Evolutionary conservation across 2,888 invertebrate genomes (phyloP).

Genomic region (Amiota communis): DNA sequence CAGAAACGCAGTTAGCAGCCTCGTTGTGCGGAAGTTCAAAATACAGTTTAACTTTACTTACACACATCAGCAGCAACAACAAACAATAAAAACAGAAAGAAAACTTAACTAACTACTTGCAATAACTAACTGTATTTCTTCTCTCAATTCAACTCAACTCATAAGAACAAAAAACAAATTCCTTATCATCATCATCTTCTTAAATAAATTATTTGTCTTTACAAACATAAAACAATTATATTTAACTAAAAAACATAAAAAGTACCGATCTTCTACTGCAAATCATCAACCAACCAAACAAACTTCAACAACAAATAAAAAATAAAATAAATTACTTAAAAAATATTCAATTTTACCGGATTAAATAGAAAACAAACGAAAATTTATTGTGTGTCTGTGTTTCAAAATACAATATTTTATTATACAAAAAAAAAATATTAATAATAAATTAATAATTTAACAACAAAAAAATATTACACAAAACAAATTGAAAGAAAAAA

Average conservation of each 20-base stretch:
- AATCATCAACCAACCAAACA: no score
- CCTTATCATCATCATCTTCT: no score
- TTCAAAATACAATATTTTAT: neutral
- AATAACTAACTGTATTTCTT: no score
- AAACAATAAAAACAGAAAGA: constrained; percentile 12
- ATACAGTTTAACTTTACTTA: constrained; percentile 39
- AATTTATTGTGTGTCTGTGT: neutral
- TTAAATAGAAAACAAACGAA: neutral
- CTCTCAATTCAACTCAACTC: no score
- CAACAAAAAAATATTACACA: neutral
- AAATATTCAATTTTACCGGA: no score
- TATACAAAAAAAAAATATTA: neutral
- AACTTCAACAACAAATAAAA: no score
- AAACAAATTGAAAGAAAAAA: constrained; percentile 7
- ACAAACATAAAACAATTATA: no score
- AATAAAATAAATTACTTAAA: no score
- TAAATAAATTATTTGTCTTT: no score
- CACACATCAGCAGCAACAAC: constrained; percentile 12
- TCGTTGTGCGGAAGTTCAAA: constrained; percentile 69
- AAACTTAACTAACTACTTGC: neutral
- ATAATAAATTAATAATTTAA: neutral
- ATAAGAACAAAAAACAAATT: no score
- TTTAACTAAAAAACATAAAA: no score
- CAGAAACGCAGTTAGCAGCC: constrained; percentile 66
- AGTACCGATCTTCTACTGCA: no score